Evolutionary conservation across 23 tunicate genomes (phyloP), one percentile per base, ranked within the genome.

Genomic region (Corella eumyota): DNA sequence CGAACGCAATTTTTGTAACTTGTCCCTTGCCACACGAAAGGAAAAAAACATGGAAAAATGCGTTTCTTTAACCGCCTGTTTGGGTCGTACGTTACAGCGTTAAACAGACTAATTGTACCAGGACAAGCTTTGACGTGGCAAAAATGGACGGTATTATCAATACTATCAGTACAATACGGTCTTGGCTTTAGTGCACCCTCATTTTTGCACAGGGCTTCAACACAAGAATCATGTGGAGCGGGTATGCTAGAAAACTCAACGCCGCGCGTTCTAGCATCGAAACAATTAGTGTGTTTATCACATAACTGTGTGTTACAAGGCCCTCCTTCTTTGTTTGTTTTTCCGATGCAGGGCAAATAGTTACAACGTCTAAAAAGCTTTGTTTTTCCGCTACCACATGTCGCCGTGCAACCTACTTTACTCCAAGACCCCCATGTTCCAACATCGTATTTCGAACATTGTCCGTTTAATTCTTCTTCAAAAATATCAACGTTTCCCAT

Each of bases 41-140:
- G 76, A 47, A 70, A 70, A 5, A 70, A 32, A 29, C 76, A 70
- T 19, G 76, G 76, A n/a, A n/a, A n/a, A n/a, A n/a, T n/a, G n/a
- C n/a, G n/a, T n/a, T n/a, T n/a, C n/a, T n/a, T n/a, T n/a, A n/a
- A n/a, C n/a, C n/a, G n/a, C 29, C 26, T 35, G 21, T n/a, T 17
- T 26, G 62, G 24, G 6, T 22, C 4, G 13, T 47, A 0, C 1
- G 37, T 11, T 26, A 58, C 26, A 2, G 30, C n/a, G 7, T 30
- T 23, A 2, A 3, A 32, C 40, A 38, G 45, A 38, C 32, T 13
- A 24, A 70, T 45, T 5, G 57, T 28, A 7, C n/a, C 34, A 13
- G 76, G 76, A 21, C 76, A 70, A 0, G 56, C 29, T 5, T 66
- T 66, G 19, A 70, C 76, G 33, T 56, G 17, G 62, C 76, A 70